phyloP scores from a whole-genome alignment of 2,797 vertebrate species.

The Carcharodon carcharias region DNA sequence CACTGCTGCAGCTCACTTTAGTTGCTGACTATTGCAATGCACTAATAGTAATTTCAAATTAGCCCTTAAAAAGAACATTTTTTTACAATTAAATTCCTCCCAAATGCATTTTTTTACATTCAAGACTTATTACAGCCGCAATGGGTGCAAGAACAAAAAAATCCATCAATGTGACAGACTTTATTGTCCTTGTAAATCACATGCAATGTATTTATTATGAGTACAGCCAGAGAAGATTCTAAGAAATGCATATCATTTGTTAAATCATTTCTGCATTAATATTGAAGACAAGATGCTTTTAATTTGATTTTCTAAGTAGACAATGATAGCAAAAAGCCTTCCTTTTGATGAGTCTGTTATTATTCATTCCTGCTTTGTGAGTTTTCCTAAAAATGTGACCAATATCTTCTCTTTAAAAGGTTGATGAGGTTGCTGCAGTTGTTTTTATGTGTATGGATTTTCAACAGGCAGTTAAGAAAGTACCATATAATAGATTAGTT shows the following conservation, averaged over 20 bases:
- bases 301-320: background rate
- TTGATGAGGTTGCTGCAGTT: background rate
- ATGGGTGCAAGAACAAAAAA: background rate
- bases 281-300: background rate
- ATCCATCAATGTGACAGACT: constrained; percentile 6
- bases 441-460: background rate
- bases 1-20: background rate
- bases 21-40: background rate
- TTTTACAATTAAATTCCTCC: background rate
- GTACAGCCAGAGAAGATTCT: background rate
- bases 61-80: background rate
- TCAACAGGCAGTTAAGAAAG: background rate
- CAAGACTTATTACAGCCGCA: constrained; percentile 13
- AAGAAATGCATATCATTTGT: background rate
- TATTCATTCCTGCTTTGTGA: background rate
- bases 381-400: background rate
- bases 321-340: background rate
- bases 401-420: background rate
- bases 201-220: constrained; percentile 13
- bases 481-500: too few relatives aligned
- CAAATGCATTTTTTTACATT: background rate
- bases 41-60: background rate
- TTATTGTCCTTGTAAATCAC: constrained; percentile 12
- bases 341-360: background rate
- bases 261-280: constrained; percentile 10